Percentiles rank a stretch among this genome's conserved stretches.
Evolutionary conservation across 2,888 invertebrate genomes (phyloP).

Genomic region (Taphrorychus bicolor): DNA sequence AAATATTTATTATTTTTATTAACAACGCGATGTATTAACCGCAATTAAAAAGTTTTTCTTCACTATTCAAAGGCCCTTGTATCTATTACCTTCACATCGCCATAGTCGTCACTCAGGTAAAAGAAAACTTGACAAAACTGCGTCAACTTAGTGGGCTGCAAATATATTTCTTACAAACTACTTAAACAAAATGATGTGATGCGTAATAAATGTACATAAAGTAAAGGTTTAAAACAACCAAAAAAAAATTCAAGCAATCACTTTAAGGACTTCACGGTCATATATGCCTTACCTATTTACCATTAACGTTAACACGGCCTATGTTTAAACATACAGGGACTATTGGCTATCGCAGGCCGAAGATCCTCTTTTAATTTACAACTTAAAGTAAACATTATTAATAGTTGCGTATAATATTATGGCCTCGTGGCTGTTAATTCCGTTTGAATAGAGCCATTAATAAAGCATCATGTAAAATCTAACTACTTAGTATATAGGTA

Average conservation of each 20-base stretch:
- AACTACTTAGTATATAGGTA: no score
- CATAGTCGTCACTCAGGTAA: not conserved
- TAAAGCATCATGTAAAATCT: not conserved
- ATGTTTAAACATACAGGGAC: not conserved
- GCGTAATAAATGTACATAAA: not conserved
- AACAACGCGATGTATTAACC: not conserved
- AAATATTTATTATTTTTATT: constrained; percentile 23
- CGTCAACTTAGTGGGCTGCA: not conserved
- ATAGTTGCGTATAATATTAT: no score
- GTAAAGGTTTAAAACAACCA: not conserved
- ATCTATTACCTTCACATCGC: no score
- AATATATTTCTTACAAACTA: not conserved
- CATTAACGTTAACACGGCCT: not conserved
- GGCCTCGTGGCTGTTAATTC: no score
- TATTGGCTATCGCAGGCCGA: not conserved
- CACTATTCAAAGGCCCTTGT: no score
- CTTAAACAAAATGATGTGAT: not conserved
- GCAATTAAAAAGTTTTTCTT: constrained; percentile 4
- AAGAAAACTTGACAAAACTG: not conserved
- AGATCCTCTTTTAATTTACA: no score
- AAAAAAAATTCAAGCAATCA: not conserved
- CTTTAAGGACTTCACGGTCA: not conserved
- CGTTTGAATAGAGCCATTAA: no score
- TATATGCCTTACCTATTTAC: not conserved
- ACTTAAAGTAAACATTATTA: no score